A percentile compares a stretch with the other conserved stretches of the same genome.
phyloP scores from a whole-genome alignment of 2,888 invertebrate species.

The Dioctria rufipes region DNA sequence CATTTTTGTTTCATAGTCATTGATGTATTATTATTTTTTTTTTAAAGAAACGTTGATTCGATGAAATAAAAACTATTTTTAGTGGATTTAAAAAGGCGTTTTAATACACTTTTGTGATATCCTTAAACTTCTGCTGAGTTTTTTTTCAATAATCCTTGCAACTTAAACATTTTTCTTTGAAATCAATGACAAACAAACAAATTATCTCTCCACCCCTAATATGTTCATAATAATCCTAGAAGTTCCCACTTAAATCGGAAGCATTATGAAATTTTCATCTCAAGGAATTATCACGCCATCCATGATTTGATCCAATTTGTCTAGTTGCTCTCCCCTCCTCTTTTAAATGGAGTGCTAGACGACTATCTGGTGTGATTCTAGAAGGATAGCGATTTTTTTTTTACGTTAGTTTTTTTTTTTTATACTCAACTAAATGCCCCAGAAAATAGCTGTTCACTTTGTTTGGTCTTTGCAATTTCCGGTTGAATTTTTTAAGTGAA shows the following conservation, averaged over 20 bases:
- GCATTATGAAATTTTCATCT: slow-evolving; percentile 37
- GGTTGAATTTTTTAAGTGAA: slow-evolving; percentile 24
- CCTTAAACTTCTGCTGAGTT: neutral
- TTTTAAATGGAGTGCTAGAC: slow-evolving; percentile 15
- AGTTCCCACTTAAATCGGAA: slow-evolving; percentile 7
- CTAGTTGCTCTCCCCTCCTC: neutral
- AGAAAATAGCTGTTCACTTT: slow-evolving; percentile 12
- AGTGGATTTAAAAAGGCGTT: no score
- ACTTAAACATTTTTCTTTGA: neutral
- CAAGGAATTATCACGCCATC: slow-evolving; percentile 45
- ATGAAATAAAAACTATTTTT: neutral
- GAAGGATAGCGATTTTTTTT: neutral
- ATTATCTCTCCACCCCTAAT: neutral
- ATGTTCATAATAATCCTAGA: neutral
- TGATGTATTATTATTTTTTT: no score
- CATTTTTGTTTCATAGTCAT: no score
- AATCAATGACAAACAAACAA: neutral
- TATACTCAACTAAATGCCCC: neutral
- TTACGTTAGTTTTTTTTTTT: neutral
- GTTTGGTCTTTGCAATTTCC: slow-evolving; percentile 5
- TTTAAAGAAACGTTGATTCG: no score
- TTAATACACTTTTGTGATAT: neutral
- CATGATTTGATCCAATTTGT: slow-evolving; percentile 52
- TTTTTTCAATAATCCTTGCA: neutral
- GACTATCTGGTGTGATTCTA: slow-evolving; percentile 16